Evolutionary conservation across 2,113 vertebrate genomes (phyloP), one percentile per base, ranked within the genome.

Genomic region (Mesembrinibis cayennensis): DNA sequence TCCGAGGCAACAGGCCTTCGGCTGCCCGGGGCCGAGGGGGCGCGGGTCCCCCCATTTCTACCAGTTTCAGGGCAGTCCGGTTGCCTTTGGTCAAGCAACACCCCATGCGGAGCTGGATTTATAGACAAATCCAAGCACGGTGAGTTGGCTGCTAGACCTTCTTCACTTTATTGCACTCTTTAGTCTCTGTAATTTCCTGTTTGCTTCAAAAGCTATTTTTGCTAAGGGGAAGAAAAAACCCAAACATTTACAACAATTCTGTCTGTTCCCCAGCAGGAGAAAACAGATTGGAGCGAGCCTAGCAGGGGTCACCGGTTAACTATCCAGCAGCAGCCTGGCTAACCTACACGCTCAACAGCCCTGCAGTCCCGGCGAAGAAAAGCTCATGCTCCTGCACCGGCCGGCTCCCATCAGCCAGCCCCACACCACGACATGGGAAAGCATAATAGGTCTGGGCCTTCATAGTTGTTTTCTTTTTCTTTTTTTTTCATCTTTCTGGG

Each of bases 161-260:
- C 8, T 3, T 45, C 36, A 16, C 53, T 70, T 84, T 47, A 42
- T 27, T 58, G 47, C 21, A 3, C 82, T 69, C 25, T 62, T 71
- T 21, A 34, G 53, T 29, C 58, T 47, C 47, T 55, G 69, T 47
- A 45, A 96, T 93, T 84, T 94, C 81, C 84, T 93, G 53, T 88
- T 93, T 80, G 70, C 90, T 84, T 82, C 70, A 40, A 77, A 87
- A 87, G 59, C 55, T 95, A 44, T 79, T 94, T 93, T 89, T 93
- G 76, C 49, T 72, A 18, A 50, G 23, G 5, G 8, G 4, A 4
- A 8, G 26, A 11, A 42, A 26, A 16, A 27, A 34, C 8, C 29
- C 29, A 23, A 65, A 29, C 10, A 12, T 69, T 88, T 76, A 5
- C n/a, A 63, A 63, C 38, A 27, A 47, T 59, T 70, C 66, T 72